Base-by-base conservation (phyloP, 1,140 invertebrate species). In the Cheumatopsyche charites region DNA sequence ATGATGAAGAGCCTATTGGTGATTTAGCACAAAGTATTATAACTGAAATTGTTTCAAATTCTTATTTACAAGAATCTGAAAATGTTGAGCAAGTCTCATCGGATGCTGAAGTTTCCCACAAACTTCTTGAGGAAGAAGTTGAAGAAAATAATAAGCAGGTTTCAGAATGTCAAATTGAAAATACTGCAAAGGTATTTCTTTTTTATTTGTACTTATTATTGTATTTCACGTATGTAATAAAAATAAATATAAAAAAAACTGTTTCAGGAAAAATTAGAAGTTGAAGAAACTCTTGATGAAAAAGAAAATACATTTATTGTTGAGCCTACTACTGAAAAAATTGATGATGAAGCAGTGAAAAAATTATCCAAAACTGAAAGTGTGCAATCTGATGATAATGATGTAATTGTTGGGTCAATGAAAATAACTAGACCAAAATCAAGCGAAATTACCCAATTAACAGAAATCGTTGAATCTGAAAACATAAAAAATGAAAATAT, bases 1-100 rank as follows among this genome's bases (percentile, higher is more conserved):
- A 76, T 61, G 74, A 76, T 13, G 74, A 73, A 23, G 74, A 76
- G 65, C 68, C 68, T 17, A 76, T 76, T 36, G 74, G 74, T 0
- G 74, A 76, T 45, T 68, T 76, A 23, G 74, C 71, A 9, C 68
- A 71, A 26, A 76, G 74, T 49, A 76, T 76, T 23, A 76, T 76
- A 13, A 71, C 71, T 15, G 74, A 76, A 67, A 76, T 76, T 41
- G 68, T 71, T 26, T 68, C 68, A 65, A 73, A 71, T 47, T 52
- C 72, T 6, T 76, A 76, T 26, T 62, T 26, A 36, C 71, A 69
- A 11, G 55, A 62, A 13, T 52, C 55, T 9, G 61, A 71, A 67
- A 62, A 68, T 58, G 69, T 52, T 45, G 45, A 68, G 49, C 11
- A 67, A 49, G 13, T 55, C n/a, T 12, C 25, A 55, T 25, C 15